Conservation (phyloP, 2,113 vertebrate species). For the Chionomys nivalis region DNA sequence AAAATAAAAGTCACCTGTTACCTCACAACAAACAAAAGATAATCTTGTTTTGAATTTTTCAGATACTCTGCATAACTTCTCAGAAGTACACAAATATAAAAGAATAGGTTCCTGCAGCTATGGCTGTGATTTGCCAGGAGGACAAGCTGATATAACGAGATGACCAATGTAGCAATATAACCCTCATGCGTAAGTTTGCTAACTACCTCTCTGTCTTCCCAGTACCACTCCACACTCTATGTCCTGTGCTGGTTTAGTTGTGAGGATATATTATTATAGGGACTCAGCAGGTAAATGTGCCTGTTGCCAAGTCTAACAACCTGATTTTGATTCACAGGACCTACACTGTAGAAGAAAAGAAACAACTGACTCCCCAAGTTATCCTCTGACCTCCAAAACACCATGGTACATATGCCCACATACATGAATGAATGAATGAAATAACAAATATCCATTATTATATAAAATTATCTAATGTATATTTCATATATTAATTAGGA, state of each 20-base stretch:
- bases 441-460: not conserved
- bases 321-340: no score
- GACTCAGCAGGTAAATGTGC: not conserved
- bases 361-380: no score
- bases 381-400: no score
- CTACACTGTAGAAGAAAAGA: no score
- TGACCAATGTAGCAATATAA: not conserved
- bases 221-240: not conserved
- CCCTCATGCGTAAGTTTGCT: not conserved
- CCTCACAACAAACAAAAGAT: not conserved
- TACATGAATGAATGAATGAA: not conserved
- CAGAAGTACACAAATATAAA: not conserved
- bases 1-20: slow-evolving; percentile 1
- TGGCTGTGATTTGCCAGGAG: not conserved
- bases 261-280: not conserved
- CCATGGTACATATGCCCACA: not conserved
- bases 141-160: not conserved
- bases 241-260: not conserved
- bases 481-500: not conserved
- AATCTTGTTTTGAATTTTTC: not conserved
- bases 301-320: not conserved
- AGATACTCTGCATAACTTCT: not conserved
- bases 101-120: not conserved
- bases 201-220: not conserved
- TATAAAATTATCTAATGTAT: not conserved